Base-by-base conservation (phyloP, 2,888 invertebrate species). In the Rhorus exstirpatorius region DNA sequence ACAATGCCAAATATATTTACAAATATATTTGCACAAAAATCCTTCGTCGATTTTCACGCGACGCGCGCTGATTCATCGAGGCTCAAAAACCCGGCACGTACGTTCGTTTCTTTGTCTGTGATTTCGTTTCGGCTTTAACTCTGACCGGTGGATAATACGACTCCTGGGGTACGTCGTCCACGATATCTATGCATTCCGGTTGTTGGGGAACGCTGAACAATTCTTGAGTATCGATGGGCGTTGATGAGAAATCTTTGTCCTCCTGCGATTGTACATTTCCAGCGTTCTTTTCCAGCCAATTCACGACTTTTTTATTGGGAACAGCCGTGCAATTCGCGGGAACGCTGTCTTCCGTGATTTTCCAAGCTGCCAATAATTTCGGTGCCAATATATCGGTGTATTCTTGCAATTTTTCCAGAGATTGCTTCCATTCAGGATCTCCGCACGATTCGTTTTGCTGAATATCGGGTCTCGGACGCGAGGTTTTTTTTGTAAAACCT, bases 351-450 rank as follows among this genome's bases (percentile, higher is more conserved):
- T 91, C 90, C 0, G 86, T 63, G 12, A 92, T 79, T 65, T 92
- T 91, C 93, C 93, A 93, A 46, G 88, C 87, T 3, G 88, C 85
- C 74, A 92, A 84, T 44, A 93, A 86, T 77, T 91, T 91, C 10
- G 92, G 89, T 7, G 92, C 92, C 63, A 93, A 87, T 72, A 92
- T 83, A 83, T 93, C 93, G 14, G 87, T 77, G 38, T 91, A 92
- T 0, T 81, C 83, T 21, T 86, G 83, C 26, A 93, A 87, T 82
- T 88, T 86, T 14, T 87, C 84, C 24, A 92, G 12, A 2, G 91
- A 83, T 68, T 91, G 87, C 67, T 88, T 89, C 92, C 92, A 93
- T 3, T 78, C n/a, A 3, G 83, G 79, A 31, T 76, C 67, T 7
- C 19, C 17, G n/a, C 71, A 71, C 14, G 21, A 71, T 14, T 61